Base-by-base conservation (phyloP, 2,797 vertebrate species). In the Todus mexicanus region DNA sequence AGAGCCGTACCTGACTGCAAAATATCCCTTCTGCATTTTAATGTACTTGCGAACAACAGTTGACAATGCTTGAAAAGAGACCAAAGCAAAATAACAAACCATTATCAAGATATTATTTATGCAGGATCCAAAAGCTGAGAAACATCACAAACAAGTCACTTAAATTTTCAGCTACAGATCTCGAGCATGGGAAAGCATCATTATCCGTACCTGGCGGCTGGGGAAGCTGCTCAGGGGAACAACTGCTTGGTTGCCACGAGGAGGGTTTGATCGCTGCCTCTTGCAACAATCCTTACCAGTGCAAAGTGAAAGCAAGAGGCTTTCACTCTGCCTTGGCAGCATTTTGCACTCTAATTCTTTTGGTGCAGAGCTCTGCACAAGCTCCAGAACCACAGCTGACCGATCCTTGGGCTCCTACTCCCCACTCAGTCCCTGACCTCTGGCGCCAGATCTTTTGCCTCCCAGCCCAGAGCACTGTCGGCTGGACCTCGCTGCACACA, bases 61-160 rank as follows among this genome's bases (percentile, higher is more conserved):
- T 94, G 92, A 75, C 93, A 93, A 71, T 50, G 59, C 42, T 76
- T 95, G 48, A 83, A 81, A 74, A 78, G 65, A 79, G 92, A 93
- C 66, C 65, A 65, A 64, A 71, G 48, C 38, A 84, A 82, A 74
- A 71, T 75, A 80, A 79, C 12, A 89, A 71, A 63, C 75, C 83
- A 75, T 91, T 71, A 89, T 89, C 89, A 65, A 87, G 63, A 69
- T 68, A 64, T 80, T 86, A 94, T 89, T 85, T 73, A 54, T 48
- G n/a, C 31, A 12, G 69, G 37, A 53, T 61, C 87, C 78, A 80
- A 87, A 85, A 76, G 26, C 65, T 38, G 37, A 84, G 79, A 63
- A 84, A 87, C 84, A 48, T 60, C 64, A 72, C 87, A 81, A 93
- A 89, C 53, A 74, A 94, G 89, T 86, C 76, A 51, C 89, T 91